These are phyloP conservation scores for Rostratula benghalensis DNA, from an alignment of 2,113 vertebrate genomes.

Conservation along the genomic window DNA sequence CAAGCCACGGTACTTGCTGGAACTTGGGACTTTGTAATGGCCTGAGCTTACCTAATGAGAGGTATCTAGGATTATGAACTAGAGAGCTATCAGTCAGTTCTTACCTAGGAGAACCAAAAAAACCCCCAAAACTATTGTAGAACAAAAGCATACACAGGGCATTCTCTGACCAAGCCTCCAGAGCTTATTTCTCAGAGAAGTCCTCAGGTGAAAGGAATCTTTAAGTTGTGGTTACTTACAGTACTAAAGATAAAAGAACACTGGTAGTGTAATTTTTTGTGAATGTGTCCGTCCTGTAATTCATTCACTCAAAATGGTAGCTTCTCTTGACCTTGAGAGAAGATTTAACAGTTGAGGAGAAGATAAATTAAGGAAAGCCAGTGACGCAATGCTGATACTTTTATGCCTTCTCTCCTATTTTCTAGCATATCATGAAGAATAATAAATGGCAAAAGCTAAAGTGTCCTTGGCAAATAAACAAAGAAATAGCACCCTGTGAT, in stretches of 20 bases:
- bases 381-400: neutral
- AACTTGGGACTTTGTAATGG: neutral
- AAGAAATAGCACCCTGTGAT: neutral
- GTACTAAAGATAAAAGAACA: neutral
- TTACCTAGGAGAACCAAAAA: neutral
- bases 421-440: neutral
- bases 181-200: neutral
- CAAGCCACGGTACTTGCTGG: neutral
- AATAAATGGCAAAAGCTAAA: slow-evolving; percentile 1
- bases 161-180: neutral
- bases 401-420: slow-evolving; percentile 1
- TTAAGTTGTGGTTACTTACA: neutral
- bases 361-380: slow-evolving; percentile 13
- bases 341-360: neutral
- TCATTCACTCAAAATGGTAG: neutral
- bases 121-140: neutral
- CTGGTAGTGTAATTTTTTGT: neutral
- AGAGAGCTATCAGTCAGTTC: neutral
- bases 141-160: neutral
- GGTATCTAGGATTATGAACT: neutral
- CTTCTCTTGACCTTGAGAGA: slow-evolving; percentile 1
- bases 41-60: neutral
- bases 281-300: neutral
- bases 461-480: slow-evolving; percentile 38
- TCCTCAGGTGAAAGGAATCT: neutral